phyloP scores from a whole-genome alignment of 2,113 vertebrate genomes.

The Gadus chalcogrammus region DNA sequence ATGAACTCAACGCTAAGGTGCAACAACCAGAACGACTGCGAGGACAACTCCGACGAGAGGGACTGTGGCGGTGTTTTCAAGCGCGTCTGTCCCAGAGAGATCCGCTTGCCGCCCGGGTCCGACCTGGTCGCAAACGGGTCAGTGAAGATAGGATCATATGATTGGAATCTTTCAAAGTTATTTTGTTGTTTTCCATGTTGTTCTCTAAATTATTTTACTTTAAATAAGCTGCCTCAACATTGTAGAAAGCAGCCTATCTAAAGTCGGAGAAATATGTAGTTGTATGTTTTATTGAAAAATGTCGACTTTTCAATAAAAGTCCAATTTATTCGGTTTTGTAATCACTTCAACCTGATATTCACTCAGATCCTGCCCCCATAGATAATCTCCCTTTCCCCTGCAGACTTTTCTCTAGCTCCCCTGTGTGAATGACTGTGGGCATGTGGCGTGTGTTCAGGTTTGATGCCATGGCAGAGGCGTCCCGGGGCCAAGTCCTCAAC shows the following conservation, averaged over 20 bases:
- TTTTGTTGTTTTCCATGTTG: background rate
- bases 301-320: too few species aligned
- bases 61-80: conserved; percentile 64
- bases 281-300: too few species aligned
- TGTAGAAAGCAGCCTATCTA: too few species aligned
- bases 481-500: conserved; percentile 78
- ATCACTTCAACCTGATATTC: too few species aligned
- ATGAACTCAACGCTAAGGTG: conserved; percentile 78
- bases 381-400: too few species aligned
- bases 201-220: background rate
- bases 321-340: too few species aligned
- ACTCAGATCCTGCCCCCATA: too few species aligned
- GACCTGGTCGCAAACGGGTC: conserved; percentile 82
- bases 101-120: conserved; percentile 71
- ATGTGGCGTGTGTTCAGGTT: conserved; percentile 66
- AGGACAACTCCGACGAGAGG: conserved; percentile 89
- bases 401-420: too few species aligned
- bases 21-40: conserved; percentile 91
- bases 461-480: conserved; percentile 78
- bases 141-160: conserved; percentile 31
- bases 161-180: background rate
- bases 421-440: too few species aligned
- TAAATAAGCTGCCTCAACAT: background rate
- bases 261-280: too few species aligned
- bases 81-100: conserved; percentile 62